Percentiles rank a stretch among this genome's conserved stretches.
Evolutionary conservation across 2,888 invertebrate genomes (phyloP).

Genomic region (Caprella mutica): DNA sequence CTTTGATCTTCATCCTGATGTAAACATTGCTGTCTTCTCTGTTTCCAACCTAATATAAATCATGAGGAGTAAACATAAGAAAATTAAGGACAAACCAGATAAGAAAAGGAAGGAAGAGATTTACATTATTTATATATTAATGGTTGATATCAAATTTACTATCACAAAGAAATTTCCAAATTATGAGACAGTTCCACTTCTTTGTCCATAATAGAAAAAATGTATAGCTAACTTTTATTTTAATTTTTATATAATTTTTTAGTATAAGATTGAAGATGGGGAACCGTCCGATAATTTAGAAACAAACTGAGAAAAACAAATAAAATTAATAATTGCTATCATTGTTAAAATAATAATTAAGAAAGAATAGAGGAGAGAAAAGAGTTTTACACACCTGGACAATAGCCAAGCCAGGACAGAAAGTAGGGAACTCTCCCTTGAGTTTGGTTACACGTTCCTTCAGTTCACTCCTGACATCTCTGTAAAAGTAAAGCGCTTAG

Average conservation of each 20-base stretch:
- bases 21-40: slow-evolving; percentile 97
- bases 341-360: neutral
- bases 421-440: slow-evolving; percentile 23
- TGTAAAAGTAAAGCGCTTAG: slow-evolving; percentile 9
- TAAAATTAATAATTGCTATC: neutral
- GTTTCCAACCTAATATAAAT: slow-evolving; percentile 64
- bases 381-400: slow-evolving; percentile 45
- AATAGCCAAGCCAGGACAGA: slow-evolving; percentile 61
- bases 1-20: slow-evolving; percentile 88
- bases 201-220: too few relatives aligned
- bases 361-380: neutral
- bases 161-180: too few relatives aligned
- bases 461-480: slow-evolving; percentile 26
- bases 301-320: too few relatives aligned
- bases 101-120: neutral
- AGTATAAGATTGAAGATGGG: too few relatives aligned
- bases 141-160: too few relatives aligned
- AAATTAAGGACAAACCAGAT: neutral
- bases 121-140: neutral
- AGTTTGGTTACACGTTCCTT: slow-evolving; percentile 17
- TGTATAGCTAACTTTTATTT: too few relatives aligned
- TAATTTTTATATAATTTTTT: too few relatives aligned
- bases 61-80: too few relatives aligned
- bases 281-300: too few relatives aligned
- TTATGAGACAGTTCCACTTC: too few relatives aligned